These are phyloP conservation scores for Glaucidium brasilianum DNA, from an alignment of 2,113 vertebrate genomes.

Conservation along the genomic window DNA sequence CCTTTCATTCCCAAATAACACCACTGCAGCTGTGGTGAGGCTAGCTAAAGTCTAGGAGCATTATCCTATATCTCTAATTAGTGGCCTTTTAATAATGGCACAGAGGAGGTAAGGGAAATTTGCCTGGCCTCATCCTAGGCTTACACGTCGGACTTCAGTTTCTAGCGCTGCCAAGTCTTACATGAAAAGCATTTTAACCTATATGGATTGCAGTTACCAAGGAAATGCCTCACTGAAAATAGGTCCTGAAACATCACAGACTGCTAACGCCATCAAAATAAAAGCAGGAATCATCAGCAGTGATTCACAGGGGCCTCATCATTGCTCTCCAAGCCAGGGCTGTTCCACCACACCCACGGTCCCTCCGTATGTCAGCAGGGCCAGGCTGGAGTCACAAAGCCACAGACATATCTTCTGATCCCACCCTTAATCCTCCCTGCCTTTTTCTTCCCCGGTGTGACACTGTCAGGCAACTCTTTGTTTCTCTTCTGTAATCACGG, in stretches of 20 bases:
- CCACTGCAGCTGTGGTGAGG: background rate
- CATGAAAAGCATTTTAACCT: background rate
- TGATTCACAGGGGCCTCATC: background rate
- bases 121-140: background rate
- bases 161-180: background rate
- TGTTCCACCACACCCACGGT: rapidly evolving
- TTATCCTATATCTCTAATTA: background rate
- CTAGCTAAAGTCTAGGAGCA: background rate
- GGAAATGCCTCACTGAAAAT: background rate
- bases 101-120: background rate
- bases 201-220: background rate
- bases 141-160: background rate
- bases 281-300: background rate
- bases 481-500: background rate
- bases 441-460: background rate
- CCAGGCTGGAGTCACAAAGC: background rate
- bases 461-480: background rate
- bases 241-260: background rate
- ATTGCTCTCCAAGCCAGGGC: background rate
- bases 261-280: background rate
- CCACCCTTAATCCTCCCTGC: background rate
- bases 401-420: background rate
- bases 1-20: background rate
- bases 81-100: background rate
- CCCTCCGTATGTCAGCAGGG: background rate